Conservation (phyloP, 1,140 invertebrate genomes). For the Eupeodes corollae region DNA sequence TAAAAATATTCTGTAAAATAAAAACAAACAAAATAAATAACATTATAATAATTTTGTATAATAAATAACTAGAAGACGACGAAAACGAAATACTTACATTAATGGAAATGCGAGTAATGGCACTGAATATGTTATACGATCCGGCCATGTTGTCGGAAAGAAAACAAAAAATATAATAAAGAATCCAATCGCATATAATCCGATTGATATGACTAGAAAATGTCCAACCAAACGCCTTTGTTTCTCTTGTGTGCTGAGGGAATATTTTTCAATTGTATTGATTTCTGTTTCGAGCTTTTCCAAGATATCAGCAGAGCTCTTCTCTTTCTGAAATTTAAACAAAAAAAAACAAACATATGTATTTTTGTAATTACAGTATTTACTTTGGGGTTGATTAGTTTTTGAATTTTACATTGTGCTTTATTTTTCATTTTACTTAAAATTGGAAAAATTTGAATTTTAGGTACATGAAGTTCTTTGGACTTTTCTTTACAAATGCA, state of each 20-base stretch:
- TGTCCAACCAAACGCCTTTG: slow-evolving; percentile 69
- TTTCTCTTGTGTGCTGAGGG: slow-evolving; percentile 61
- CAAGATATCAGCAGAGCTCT: slow-evolving; percentile 62
- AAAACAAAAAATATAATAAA: slow-evolving; percentile 69
- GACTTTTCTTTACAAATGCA: too few relatives aligned
- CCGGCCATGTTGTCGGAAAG: slow-evolving; percentile 53
- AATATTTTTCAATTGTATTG: slow-evolving; percentile 65
- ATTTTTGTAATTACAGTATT: too few relatives aligned
- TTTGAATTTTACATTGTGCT: too few relatives aligned
- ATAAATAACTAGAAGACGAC: not conserved
- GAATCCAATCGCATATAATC: slow-evolving; percentile 64
- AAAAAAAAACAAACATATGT: too few relatives aligned
- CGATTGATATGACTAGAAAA: slow-evolving; percentile 66
- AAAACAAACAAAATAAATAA: slow-evolving; percentile 1
- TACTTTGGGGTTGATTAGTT: too few relatives aligned
- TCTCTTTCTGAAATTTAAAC: slow-evolving; percentile 59
- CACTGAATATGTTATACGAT: slow-evolving; percentile 57
- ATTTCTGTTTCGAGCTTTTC: slow-evolving; percentile 73
- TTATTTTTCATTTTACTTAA: too few relatives aligned
- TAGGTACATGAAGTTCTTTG: too few relatives aligned
- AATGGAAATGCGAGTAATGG: slow-evolving; percentile 65
- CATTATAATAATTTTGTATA: not conserved
- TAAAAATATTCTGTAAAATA: slow-evolving; percentile 59
- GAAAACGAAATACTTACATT: slow-evolving; percentile 61
- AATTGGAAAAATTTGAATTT: too few relatives aligned